Evolutionary conservation across 2,113 vertebrate species (phyloP).

Genomic region (Nothoprocta pentlandii): DNA sequence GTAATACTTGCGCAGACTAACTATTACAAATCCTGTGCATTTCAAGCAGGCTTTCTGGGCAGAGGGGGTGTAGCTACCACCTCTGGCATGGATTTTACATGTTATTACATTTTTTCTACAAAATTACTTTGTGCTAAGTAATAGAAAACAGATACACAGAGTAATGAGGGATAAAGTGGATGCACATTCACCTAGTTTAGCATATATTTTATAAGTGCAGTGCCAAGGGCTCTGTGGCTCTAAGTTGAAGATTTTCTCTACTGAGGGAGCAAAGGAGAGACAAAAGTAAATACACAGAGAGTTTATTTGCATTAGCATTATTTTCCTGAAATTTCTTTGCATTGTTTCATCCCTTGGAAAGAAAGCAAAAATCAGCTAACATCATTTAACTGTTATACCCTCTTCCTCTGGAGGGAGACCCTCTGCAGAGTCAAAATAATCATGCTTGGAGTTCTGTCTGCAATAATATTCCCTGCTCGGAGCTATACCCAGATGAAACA

Average conservation of each 20-base stretch:
- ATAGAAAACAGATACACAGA: neutral
- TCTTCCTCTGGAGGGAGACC: neutral
- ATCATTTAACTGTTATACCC: neutral
- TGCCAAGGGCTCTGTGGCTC: neutral
- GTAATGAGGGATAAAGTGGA: neutral
- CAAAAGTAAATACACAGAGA: neutral
- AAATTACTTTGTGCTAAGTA: neutral
- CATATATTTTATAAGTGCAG: neutral
- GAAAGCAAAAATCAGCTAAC: neutral
- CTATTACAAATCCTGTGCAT: neutral
- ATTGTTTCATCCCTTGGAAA: neutral
- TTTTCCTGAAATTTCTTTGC: slow-evolving; percentile 9
- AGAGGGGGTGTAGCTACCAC: neutral
- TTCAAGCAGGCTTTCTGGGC: neutral
- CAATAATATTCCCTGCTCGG: neutral
- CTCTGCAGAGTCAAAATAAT: too few relatives aligned
- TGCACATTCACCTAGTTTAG: neutral
- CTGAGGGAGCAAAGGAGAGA: neutral
- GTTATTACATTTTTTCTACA: slow-evolving; percentile 9
- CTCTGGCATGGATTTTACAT: neutral
- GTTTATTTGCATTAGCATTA: slow-evolving; percentile 14
- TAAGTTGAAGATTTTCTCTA: neutral
- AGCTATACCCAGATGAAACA: neutral
- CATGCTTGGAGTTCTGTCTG: neutral
- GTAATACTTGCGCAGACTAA: neutral